A percentile compares a stretch with the other conserved stretches of the same genome.
These are phyloP conservation scores for Erebia aethiops DNA, from an alignment of 2,888 invertebrate species.

Conservation along the genomic window DNA sequence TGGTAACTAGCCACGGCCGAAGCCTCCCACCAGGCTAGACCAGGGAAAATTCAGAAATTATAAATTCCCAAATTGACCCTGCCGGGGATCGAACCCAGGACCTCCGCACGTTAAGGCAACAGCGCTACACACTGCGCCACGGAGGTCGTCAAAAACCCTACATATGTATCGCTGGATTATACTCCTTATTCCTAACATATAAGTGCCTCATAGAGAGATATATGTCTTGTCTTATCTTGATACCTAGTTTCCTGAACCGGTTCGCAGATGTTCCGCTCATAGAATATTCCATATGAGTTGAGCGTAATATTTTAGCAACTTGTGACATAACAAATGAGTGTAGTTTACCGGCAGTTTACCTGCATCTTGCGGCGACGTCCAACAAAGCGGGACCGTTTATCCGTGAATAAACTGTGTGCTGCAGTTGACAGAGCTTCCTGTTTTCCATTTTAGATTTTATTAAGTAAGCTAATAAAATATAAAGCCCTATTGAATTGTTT, in stretches of 20 bases:
- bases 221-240: background rate
- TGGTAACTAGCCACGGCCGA: too few species aligned
- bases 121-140: too few species aligned
- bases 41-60: too few species aligned
- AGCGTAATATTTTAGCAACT: slow-evolving; percentile 43
- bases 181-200: too few species aligned
- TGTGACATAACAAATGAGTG: slow-evolving; percentile 58
- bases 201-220: background rate
- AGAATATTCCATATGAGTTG: slow-evolving; percentile 25
- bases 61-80: too few species aligned
- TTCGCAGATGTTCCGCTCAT: background rate
- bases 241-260: background rate
- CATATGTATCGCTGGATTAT: too few species aligned
- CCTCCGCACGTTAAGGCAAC: too few species aligned
- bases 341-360: slow-evolving; percentile 66
- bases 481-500: slow-evolving; percentile 37
- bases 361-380: slow-evolving; percentile 60
- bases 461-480: slow-evolving; percentile 37
- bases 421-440: slow-evolving; percentile 59
- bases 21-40: too few species aligned
- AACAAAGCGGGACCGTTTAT: slow-evolving; percentile 56
- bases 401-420: slow-evolving; percentile 62
- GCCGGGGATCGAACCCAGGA: too few species aligned
- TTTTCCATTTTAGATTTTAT: slow-evolving; percentile 76
- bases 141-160: too few species aligned